These are phyloP conservation scores for Corythoichthys intestinalis DNA, from an alignment of 2,113 vertebrate species.

Conservation along the genomic window DNA sequence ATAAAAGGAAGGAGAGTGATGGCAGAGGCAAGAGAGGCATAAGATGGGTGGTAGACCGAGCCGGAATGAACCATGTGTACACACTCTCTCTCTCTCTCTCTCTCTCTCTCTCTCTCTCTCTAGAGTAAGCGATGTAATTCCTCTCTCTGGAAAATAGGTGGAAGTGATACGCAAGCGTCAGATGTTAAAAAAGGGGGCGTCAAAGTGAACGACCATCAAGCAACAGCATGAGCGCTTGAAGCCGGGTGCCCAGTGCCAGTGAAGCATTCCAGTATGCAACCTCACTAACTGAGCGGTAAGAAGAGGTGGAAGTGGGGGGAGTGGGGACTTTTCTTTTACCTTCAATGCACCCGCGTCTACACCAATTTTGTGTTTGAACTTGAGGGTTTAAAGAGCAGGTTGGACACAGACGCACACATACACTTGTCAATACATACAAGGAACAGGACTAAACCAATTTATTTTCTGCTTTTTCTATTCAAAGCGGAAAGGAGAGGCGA, in stretches of 20 bases:
- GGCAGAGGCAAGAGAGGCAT: conserved; percentile 19
- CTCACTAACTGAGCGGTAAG: conserved; percentile 58
- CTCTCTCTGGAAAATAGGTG: conserved; percentile 36
- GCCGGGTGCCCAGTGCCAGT: conserved; percentile 59
- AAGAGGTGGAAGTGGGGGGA: conserved; percentile 9
- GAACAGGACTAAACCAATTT: conserved; percentile 37
- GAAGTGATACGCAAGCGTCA: conserved; percentile 14
- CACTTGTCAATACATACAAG: conserved; percentile 41
- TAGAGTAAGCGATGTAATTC: conserved; percentile 23
- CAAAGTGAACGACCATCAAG: conserved; percentile 18
- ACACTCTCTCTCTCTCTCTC: conserved; percentile 35
- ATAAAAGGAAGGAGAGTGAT: conserved; percentile 21
- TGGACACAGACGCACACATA: conserved; percentile 10
- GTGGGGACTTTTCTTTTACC: conserved; percentile 15
- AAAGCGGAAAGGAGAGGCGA: conserved; percentile 49
- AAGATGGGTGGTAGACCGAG: conserved; percentile 49
- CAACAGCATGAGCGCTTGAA: conserved; percentile 35
- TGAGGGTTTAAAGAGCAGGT: conserved; percentile 39
- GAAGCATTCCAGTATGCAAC: conserved; percentile 72
- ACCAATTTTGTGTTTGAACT: conserved; percentile 49
- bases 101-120: conserved; percentile 16
- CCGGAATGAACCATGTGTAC: conserved; percentile 60
- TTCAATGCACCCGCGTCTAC: conserved; percentile 21
- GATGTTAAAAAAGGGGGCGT: conserved; percentile 7
- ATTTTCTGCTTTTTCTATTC: conserved; percentile 56